Percentiles rank a stretch among this genome's conserved stretches.
phyloP scores from a whole-genome alignment of 2,888 invertebrate species.

The Torymus texanus region DNA sequence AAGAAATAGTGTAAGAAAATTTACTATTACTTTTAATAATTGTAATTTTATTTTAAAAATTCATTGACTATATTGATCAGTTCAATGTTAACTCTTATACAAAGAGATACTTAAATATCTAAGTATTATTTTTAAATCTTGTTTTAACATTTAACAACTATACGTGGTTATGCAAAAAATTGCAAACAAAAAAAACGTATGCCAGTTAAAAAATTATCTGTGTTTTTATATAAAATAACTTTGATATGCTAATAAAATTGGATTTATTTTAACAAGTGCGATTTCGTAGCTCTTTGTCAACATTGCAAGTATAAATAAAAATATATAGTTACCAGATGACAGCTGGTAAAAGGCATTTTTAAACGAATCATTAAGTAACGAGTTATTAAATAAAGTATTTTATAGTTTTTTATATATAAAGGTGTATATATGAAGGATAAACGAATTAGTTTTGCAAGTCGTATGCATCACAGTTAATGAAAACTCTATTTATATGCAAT shows the following conservation, averaged over 20 bases:
- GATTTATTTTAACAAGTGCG: slow-evolving; percentile 53
- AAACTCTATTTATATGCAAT: slow-evolving; percentile 42
- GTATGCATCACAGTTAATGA: slow-evolving; percentile 37
- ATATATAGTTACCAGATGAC: slow-evolving; percentile 20
- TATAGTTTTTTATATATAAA: slow-evolving; percentile 23
- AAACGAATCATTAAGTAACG: slow-evolving; percentile 47
- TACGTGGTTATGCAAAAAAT: slow-evolving; percentile 36
- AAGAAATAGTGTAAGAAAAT: slow-evolving; percentile 30
- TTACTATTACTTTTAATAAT: slow-evolving; percentile 53
- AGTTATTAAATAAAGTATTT: slow-evolving; percentile 38
- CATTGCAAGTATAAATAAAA: slow-evolving; percentile 42
- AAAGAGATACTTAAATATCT: slow-evolving; percentile 33
- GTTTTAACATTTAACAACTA: slow-evolving; percentile 45
- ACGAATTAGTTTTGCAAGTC: slow-evolving; percentile 28
- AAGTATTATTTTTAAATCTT: slow-evolving; percentile 42
- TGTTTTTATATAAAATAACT: slow-evolving; percentile 6
- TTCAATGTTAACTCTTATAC: slow-evolving; percentile 32
- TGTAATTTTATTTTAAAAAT: slow-evolving; percentile 53
- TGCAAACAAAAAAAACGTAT: slow-evolving; percentile 14
- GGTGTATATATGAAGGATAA: slow-evolving; percentile 29
- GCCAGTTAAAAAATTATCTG: slow-evolving; percentile 7
- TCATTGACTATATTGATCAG: slow-evolving; percentile 33
- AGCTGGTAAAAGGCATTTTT: slow-evolving; percentile 15
- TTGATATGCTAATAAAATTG: slow-evolving; percentile 41
- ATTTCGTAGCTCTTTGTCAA: slow-evolving; percentile 30